Conservation (phyloP, 1,140 invertebrate genomes). For the Ladona fulva region DNA sequence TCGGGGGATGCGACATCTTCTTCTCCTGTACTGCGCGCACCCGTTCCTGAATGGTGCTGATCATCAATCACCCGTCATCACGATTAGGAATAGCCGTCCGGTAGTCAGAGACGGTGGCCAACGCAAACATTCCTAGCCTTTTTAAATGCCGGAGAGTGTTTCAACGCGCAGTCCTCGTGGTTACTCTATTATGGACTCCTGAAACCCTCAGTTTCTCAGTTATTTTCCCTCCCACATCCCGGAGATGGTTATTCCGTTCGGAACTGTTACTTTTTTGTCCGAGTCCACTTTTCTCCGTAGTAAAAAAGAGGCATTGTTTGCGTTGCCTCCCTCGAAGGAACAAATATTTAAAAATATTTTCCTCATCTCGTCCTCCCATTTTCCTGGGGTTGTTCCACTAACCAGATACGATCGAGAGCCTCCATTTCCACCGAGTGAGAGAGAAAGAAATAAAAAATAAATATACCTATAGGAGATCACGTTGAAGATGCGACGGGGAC, state of each 20-base stretch:
- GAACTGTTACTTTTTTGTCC: neutral
- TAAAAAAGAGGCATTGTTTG: neutral
- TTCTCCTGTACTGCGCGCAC: neutral
- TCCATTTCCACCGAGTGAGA: too few relatives aligned
- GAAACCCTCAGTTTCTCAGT: neutral
- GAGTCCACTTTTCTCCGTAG: too few relatives aligned
- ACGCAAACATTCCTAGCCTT: neutral
- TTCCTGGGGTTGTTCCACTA: too few relatives aligned
- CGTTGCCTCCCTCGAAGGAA: neutral
- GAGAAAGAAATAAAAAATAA: too few relatives aligned
- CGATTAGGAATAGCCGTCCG: neutral
- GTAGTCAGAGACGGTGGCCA: neutral
- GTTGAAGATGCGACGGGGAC: neutral
- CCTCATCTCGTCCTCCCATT: neutral
- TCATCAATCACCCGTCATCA: conserved; percentile 4
- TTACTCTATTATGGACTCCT: neutral
- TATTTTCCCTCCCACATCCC: neutral
- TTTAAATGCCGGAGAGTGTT: neutral
- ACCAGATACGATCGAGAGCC: too few relatives aligned
- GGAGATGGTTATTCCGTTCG: neutral
- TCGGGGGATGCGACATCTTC: neutral
- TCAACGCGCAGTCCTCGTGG: too few relatives aligned
- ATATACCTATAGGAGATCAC: neutral
- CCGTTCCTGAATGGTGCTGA: neutral
- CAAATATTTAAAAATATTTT: conserved; percentile 9